phyloP scores from a whole-genome alignment of 2,113 vertebrate species.

The Chlamydotis undulata region DNA sequence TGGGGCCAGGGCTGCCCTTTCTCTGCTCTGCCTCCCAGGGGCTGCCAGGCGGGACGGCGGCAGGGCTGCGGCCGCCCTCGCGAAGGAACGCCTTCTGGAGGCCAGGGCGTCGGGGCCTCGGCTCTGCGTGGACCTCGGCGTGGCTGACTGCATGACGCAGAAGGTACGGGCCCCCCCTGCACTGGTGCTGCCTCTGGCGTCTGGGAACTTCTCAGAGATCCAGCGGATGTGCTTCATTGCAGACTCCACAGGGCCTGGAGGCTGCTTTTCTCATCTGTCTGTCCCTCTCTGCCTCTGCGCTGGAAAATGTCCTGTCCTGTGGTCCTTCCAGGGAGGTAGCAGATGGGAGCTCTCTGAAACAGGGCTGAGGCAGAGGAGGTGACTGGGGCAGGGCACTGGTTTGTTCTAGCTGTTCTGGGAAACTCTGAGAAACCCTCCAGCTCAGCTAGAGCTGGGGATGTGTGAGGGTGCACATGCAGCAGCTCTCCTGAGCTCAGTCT shows the following conservation, averaged over 20 bases:
- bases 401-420: not conserved
- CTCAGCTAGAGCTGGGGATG: fast-evolving
- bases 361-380: not conserved
- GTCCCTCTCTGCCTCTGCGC: too few species aligned
- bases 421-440: not conserved
- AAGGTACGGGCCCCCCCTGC: slow-evolving; percentile 74
- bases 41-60: slow-evolving; percentile 72
- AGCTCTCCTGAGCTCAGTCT: not conserved
- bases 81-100: slow-evolving; percentile 81
- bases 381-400: too few species aligned
- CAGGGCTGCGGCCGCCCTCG: slow-evolving; percentile 76
- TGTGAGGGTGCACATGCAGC: fast-evolving
- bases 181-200: fast-evolving
- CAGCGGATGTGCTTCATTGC: fast-evolving
- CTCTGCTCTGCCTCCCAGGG: not conserved
- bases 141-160: slow-evolving; percentile 84
- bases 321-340: not conserved
- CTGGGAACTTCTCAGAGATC: not conserved
- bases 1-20: not conserved
- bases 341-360: not conserved
- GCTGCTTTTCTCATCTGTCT: fast-evolving
- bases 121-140: slow-evolving; percentile 87
- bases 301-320: too few species aligned
- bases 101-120: slow-evolving; percentile 79
- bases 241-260: fast-evolving